Evolutionary conservation across 2,113 vertebrate genomes (phyloP).

Genomic region (Rhineura floridana): DNA sequence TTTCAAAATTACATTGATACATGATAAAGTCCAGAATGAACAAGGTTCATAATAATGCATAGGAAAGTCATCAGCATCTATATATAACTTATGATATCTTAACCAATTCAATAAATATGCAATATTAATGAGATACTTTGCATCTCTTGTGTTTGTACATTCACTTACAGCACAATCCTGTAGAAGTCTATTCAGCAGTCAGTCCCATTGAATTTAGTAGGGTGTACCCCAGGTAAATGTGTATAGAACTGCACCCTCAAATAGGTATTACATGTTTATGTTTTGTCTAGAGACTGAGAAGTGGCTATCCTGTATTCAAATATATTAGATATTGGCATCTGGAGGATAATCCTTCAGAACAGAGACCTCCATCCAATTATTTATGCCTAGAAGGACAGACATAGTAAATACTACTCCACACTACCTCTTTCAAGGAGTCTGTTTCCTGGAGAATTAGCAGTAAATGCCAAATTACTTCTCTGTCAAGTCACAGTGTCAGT

Average conservation of each 20-base stretch:
- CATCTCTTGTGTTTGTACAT: background rate
- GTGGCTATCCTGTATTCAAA: background rate
- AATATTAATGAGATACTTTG: background rate
- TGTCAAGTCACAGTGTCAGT: background rate
- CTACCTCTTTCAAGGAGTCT: background rate
- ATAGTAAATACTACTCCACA: background rate
- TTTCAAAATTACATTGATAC: no score
- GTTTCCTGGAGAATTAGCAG: background rate
- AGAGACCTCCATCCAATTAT: background rate
- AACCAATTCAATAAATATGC: background rate
- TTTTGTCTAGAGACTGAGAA: background rate
- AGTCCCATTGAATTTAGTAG: no score
- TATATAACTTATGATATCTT: background rate
- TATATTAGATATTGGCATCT: background rate
- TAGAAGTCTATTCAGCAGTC: background rate
- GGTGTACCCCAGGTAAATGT: background rate
- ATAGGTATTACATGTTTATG: background rate
- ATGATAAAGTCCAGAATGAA: no score
- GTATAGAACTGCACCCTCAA: background rate
- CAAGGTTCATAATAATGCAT: background rate
- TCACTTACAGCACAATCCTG: background rate
- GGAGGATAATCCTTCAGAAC: background rate
- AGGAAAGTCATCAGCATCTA: background rate
- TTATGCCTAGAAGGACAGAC: background rate
- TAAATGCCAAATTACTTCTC: background rate